Evolutionary conservation across 2,888 invertebrate genomes (phyloP).

Genomic region (Dicranocentrus wangi): DNA sequence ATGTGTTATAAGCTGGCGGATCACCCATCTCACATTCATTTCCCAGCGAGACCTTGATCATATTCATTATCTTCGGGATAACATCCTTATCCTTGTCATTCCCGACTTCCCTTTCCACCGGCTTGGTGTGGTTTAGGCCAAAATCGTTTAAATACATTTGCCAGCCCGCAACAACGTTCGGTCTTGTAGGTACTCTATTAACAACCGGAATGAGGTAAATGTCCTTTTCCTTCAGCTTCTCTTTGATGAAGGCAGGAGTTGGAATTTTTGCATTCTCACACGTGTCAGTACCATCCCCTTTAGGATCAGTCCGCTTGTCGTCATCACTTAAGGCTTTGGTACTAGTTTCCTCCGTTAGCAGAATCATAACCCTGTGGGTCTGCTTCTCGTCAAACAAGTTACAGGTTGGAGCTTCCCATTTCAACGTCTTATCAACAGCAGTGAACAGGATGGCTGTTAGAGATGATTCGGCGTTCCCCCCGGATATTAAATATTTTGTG

Average conservation of each 20-base stretch:
- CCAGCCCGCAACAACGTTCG: neutral
- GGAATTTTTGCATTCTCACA: neutral
- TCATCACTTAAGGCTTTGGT: neutral
- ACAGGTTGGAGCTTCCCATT: neutral
- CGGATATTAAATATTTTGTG: neutral
- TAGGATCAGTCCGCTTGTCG: neutral
- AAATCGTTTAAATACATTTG: neutral
- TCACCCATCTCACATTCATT: slow-evolving; percentile 3
- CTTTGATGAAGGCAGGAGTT: neutral
- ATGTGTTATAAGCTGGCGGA: neutral
- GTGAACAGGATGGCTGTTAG: neutral
- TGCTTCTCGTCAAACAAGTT: neutral
- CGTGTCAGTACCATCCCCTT: neutral
- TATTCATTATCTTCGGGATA: neutral
- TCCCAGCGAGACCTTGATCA: neutral
- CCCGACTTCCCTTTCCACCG: neutral
- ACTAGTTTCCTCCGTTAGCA: neutral
- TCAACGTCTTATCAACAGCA: neutral
- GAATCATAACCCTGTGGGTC: neutral
- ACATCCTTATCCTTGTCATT: neutral
- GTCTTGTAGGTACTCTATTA: neutral
- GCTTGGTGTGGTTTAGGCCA: neutral
- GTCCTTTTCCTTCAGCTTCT: neutral
- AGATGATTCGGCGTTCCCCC: slow-evolving; percentile 2
- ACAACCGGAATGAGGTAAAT: neutral